Conservation (phyloP, 2,888 invertebrate species). For the Drosophila maculinotata region DNA sequence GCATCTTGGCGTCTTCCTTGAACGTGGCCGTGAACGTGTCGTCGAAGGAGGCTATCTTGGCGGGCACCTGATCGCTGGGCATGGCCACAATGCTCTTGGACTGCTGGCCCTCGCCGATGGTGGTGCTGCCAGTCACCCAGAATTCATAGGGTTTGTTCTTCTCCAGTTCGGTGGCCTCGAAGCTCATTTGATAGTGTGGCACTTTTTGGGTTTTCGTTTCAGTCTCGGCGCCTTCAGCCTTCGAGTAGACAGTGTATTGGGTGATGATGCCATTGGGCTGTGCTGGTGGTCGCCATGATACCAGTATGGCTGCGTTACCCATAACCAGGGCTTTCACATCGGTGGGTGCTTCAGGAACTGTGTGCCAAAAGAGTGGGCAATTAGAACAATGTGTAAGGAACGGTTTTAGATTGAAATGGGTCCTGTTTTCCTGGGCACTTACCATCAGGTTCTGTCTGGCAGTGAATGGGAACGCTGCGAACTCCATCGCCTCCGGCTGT, state of each 20-base stretch:
- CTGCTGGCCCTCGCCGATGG: conserved; percentile 96
- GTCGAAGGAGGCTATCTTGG: conserved; percentile 97
- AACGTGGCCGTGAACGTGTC: conserved; percentile 96
- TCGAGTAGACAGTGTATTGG: conserved; percentile 96
- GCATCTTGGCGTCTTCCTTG: conserved; percentile 95
- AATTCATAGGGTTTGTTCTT: conserved; percentile 94
- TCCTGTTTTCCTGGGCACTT: too few relatives aligned
- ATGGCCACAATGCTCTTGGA: conserved; percentile 94
- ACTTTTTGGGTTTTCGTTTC: conserved; percentile 91
- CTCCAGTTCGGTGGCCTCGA: conserved; percentile 93
- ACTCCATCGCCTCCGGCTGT: conserved; percentile 98
- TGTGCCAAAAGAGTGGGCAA: background rate
- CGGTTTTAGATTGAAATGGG: fast-evolving
- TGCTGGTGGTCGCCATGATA: conserved; percentile 97
- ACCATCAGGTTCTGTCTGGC: conserved; percentile 98
- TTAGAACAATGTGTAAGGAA: fast-evolving
- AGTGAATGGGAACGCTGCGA: conserved; percentile 90
- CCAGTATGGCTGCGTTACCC: conserved; percentile 95
- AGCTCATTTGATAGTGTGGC: conserved; percentile 93
- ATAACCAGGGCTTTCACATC: conserved; percentile 97
- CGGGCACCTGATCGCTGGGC: conserved; percentile 92
- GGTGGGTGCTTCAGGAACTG: conserved; percentile 96
- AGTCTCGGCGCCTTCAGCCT: conserved; percentile 89
- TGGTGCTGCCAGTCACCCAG: conserved; percentile 97
- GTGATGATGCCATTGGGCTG: conserved; percentile 97